Base-by-base conservation (phyloP, 2,113 vertebrate species). In the Himantopus leucocephalus region DNA sequence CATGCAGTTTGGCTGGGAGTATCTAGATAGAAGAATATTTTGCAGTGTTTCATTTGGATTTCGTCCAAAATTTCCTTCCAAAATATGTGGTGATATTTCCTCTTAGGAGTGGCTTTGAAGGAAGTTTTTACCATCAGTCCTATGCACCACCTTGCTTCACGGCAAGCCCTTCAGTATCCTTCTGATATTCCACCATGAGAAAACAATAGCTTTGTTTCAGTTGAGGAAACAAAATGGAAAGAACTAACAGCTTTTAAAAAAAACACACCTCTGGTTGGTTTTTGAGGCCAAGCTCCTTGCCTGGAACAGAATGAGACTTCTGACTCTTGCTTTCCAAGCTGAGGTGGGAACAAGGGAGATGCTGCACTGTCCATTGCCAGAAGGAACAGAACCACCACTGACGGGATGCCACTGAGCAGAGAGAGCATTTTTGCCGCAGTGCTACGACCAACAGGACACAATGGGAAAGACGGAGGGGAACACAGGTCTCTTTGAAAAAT, bases 361-460 rank as follows among this genome's bases (percentile, higher is more conserved):
- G 75, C 59, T 96, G 48, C 29, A 59, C n/a, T 90, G 82, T 93
- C 90, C 92, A 71, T n/a, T 43, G 77, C 71, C 89, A 94, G 94
- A 85, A 85, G 89, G 74, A 96, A 88, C 77, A 91, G 84, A 88
- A 88, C 47, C 67, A 94, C 43, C 92, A 87, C 47, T 18, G 8
- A 63, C 1, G 0, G 53, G 71, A 55, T 55, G 72, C 82, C 95
- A 91, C 41, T 12, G 26, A 90, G 95, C 94, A 95, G 92, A 97
- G 76, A 95, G 81, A 66, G 37, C 23, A 0, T 62, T 81, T 90
- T 82, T 62, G 58, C 90, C 4, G 58, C 84, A 88, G 74, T 62
- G 87, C 78, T 82, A 94, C 6, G 1, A 94, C 92, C 92, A 95
- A 95, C 70, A 83, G 94, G 97, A 97, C 92, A 97, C 91, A 45